Conservation (phyloP, 2,113 vertebrate species). For the Delphinus delphis region DNA sequence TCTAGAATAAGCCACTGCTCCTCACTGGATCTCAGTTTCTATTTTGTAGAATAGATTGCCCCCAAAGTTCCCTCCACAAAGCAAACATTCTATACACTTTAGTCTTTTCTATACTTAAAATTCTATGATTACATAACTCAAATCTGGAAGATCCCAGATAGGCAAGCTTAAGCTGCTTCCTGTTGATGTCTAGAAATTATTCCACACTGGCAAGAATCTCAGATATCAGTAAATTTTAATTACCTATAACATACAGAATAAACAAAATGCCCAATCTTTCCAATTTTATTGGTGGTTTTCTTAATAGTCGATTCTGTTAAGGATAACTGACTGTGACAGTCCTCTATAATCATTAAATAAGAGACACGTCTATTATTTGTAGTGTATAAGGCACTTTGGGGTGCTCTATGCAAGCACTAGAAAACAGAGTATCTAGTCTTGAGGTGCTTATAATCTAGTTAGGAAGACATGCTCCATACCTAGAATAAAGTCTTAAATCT, state of each 20-base stretch:
- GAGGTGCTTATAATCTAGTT: neutral
- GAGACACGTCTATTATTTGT: neutral
- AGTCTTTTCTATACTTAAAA: neutral
- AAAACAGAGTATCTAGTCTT: constrained; percentile 4
- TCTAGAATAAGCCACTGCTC: neutral
- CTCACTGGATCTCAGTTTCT: constrained; percentile 25
- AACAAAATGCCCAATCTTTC: neutral
- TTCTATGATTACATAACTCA: constrained; percentile 9
- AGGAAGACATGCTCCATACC: neutral
- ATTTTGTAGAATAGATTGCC: neutral
- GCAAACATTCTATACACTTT: neutral
- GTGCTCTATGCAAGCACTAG: neutral
- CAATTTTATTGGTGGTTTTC: neutral
- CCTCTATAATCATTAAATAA: neutral
- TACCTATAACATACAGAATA: constrained; percentile 12
- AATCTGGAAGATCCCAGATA: constrained; percentile 17
- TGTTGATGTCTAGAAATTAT: constrained; percentile 30
- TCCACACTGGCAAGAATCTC: neutral
- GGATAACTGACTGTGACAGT: neutral
- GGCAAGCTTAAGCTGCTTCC: neutral
- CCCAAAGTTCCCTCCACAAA: neutral
- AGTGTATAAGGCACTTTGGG: neutral
- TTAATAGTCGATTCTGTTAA: neutral
- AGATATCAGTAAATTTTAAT: constrained; percentile 14
- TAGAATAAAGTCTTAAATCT: neutral